Evolutionary conservation across 1,140 invertebrate species (phyloP).

Genomic region (Dendrolimus kikuchii): DNA sequence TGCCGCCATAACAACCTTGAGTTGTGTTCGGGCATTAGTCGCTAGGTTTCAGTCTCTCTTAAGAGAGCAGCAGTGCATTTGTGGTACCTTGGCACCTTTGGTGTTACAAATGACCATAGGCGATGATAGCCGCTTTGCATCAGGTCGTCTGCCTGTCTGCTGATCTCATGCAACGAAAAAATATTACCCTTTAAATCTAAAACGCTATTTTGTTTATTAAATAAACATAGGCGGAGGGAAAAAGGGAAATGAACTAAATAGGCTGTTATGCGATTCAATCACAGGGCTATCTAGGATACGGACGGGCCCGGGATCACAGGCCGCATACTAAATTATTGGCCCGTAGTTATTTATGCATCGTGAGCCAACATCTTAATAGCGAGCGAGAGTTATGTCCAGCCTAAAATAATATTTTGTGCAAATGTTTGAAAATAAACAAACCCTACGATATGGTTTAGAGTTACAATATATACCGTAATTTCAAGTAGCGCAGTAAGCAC

Average conservation of each 20-base stretch:
- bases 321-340: slow-evolving; percentile 65
- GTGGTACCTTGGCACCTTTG: no score
- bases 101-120: no score
- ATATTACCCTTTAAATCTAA: slow-evolving; percentile 5
- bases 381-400: slow-evolving; percentile 59
- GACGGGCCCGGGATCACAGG: slow-evolving; percentile 45
- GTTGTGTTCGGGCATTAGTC: no score
- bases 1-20: no score
- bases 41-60: no score
- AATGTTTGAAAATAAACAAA: slow-evolving; percentile 68
- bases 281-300: slow-evolving; percentile 38
- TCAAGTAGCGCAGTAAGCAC: slow-evolving; percentile 21
- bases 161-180: not conserved
- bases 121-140: no score
- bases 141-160: not conserved
- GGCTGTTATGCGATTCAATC: slow-evolving; percentile 55
- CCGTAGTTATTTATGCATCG: slow-evolving; percentile 68
- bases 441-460: slow-evolving; percentile 37
- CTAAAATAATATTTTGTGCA: slow-evolving; percentile 71
- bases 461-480: slow-evolving; percentile 43
- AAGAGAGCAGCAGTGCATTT: no score
- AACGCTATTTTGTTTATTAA: slow-evolving; percentile 11
- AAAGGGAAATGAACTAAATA: slow-evolving; percentile 36
- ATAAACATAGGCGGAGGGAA: slow-evolving; percentile 13
- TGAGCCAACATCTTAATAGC: slow-evolving; percentile 69